Conservation (phyloP, 2,888 invertebrate species). For the Stegophylla sp. region DNA sequence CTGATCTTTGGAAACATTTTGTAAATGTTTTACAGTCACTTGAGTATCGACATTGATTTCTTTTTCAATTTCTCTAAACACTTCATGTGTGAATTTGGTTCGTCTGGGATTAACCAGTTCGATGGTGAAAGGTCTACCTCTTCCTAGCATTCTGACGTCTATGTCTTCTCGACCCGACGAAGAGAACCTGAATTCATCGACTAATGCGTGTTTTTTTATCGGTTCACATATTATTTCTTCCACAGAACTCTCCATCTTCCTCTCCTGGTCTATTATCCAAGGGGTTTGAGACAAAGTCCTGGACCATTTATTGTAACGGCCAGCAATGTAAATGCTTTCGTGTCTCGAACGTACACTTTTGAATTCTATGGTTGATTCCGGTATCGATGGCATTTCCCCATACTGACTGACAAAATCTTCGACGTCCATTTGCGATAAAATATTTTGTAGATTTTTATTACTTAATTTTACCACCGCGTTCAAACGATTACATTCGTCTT, state of each 20-base stretch:
- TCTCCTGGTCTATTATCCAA: conserved; percentile 83
- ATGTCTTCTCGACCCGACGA: conserved; percentile 96
- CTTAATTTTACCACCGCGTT: conserved; percentile 17
- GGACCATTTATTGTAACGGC: conserved; percentile 84
- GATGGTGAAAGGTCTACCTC: conserved; percentile 90
- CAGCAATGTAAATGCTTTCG: conserved; percentile 64
- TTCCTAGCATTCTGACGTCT: conserved; percentile 91
- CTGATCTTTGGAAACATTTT: conserved; percentile 70
- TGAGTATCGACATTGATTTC: conserved; percentile 68
- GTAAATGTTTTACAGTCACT: conserved; percentile 71
- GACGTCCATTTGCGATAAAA: conserved; percentile 59
- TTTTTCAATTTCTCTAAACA: conserved; percentile 70
- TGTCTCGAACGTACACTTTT: conserved; percentile 60
- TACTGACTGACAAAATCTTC: conserved; percentile 39
- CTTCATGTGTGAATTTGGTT: conserved; percentile 67
- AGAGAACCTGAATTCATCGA: conserved; percentile 72
- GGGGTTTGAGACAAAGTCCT: conserved; percentile 90
- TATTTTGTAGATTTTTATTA: conserved; percentile 39
- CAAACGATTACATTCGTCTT: conserved; percentile 68
- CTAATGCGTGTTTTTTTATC: conserved; percentile 71
- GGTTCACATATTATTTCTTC: conserved; percentile 83
- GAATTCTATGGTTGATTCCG: conserved; percentile 48
- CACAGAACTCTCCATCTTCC: conserved; percentile 84
- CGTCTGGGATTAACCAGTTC: conserved; percentile 78
- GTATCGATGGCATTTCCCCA: conserved; percentile 46